Evolutionary conservation across 2,888 invertebrate species (phyloP).

Genomic region (Trissoscelio sp.): DNA sequence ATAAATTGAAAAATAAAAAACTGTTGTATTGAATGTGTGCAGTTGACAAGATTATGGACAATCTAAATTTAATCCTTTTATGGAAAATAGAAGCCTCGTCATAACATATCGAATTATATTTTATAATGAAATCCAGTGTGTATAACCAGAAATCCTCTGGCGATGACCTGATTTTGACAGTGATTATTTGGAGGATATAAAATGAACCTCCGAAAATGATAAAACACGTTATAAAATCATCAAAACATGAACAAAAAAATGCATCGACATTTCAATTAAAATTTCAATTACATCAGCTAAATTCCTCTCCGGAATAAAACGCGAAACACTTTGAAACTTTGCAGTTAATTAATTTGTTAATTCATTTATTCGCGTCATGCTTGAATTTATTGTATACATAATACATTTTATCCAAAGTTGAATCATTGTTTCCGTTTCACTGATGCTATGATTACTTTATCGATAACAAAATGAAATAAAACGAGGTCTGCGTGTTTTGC

Average conservation of each 20-base stretch:
- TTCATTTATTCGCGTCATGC: neutral
- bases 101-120: constrained; percentile 6
- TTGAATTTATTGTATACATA: neutral
- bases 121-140: constrained; percentile 1
- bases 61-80: constrained; percentile 1
- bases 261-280: neutral
- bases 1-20: too few relatives aligned
- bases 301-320: neutral
- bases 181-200: neutral
- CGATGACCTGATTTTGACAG: constrained; percentile 35
- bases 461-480: neutral
- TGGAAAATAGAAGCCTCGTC: neutral
- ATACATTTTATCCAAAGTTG: neutral
- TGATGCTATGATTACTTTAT: neutral
- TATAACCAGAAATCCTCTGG: constrained; percentile 18
- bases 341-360: constrained; percentile 5
- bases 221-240: too few relatives aligned
- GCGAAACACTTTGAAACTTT: neutral
- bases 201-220: neutral
- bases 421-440: neutral
- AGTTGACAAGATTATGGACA: neutral
- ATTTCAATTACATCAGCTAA: constrained; percentile 8
- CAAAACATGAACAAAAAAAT: neutral
- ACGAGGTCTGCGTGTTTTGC: constrained; percentile 24
- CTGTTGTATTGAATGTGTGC: neutral